These are phyloP conservation scores for Euphydryas editha DNA, from an alignment of 2,888 invertebrate genomes.

Conservation along the genomic window DNA sequence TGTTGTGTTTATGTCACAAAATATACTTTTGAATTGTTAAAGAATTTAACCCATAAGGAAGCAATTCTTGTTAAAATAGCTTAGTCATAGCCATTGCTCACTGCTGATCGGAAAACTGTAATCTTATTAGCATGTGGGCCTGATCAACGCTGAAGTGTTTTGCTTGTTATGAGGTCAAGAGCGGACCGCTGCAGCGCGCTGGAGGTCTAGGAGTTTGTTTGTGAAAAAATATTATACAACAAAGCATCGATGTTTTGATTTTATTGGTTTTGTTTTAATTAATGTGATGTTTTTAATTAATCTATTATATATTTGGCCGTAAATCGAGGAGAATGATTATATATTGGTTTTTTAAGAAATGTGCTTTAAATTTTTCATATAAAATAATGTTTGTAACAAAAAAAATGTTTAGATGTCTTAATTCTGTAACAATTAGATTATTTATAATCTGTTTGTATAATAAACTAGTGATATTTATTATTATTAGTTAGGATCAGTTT, in stretches of 20 bases:
- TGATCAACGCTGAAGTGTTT: conserved; percentile 49
- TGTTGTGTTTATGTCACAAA: too few relatives aligned
- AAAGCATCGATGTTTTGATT: background rate
- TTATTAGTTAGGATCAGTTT: too few relatives aligned
- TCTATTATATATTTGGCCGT: background rate
- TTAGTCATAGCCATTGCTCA: conserved; percentile 56
- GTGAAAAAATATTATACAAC: background rate
- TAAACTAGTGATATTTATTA: too few relatives aligned
- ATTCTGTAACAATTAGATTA: too few relatives aligned
- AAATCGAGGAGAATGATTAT: too few relatives aligned
- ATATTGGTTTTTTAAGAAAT: too few relatives aligned
- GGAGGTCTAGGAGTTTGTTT: conserved; percentile 14
- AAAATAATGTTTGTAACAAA: too few relatives aligned
- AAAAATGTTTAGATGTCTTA: too few relatives aligned
- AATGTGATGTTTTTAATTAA: background rate
- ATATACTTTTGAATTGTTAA: background rate
- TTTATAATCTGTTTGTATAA: too few relatives aligned
- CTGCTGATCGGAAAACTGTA: conserved; percentile 55
- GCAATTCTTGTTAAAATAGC: conserved; percentile 38
- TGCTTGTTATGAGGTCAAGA: conserved; percentile 52
- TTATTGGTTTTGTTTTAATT: background rate
- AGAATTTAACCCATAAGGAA: conserved; percentile 15
- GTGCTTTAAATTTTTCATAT: too few relatives aligned
- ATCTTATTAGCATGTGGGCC: conserved; percentile 59
- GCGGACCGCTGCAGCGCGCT: conserved; percentile 9